These are phyloP conservation scores for Morpho achilles DNA, from an alignment of 2,888 invertebrate species.

Conservation along the genomic window DNA sequence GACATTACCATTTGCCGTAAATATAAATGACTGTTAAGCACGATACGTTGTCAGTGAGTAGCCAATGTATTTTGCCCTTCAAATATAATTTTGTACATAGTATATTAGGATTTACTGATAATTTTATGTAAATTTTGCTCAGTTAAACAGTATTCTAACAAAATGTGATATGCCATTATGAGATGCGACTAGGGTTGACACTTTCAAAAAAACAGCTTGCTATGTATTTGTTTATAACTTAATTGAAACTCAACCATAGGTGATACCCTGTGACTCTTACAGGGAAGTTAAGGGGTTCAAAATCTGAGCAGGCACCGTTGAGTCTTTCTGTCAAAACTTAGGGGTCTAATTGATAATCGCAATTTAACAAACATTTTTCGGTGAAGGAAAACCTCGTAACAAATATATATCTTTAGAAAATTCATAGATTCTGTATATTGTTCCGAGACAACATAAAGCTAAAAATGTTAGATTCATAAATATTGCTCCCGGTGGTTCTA, in stretches of 20 bases:
- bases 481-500: too few species aligned
- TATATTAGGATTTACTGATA: conserved; percentile 1
- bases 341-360: too few species aligned
- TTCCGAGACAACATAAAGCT: not conserved
- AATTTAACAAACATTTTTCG: too few species aligned
- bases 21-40: conserved; percentile 3
- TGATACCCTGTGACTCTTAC: too few species aligned
- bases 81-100: conserved; percentile 6
- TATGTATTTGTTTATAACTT: not conserved
- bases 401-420: too few species aligned
- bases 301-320: too few species aligned
- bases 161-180: conserved; percentile 17
- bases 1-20: conserved; percentile 1
- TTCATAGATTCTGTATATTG: too few species aligned
- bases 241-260: not conserved
- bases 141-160: conserved; percentile 12
- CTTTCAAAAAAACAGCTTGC: not conserved
- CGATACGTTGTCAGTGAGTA: conserved; percentile 5
- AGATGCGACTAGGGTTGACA: conserved; percentile 1
- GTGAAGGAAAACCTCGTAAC: too few species aligned
- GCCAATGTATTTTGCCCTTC: not conserved
- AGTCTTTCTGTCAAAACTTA: too few species aligned
- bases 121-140: conserved; percentile 6
- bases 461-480: too few species aligned
- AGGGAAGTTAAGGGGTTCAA: too few species aligned